Evolutionary conservation across 92 coral and sea anemone genomes (phyloP), one percentile per base, ranked within the genome.

Genomic region (Siderastrea siderea): DNA sequence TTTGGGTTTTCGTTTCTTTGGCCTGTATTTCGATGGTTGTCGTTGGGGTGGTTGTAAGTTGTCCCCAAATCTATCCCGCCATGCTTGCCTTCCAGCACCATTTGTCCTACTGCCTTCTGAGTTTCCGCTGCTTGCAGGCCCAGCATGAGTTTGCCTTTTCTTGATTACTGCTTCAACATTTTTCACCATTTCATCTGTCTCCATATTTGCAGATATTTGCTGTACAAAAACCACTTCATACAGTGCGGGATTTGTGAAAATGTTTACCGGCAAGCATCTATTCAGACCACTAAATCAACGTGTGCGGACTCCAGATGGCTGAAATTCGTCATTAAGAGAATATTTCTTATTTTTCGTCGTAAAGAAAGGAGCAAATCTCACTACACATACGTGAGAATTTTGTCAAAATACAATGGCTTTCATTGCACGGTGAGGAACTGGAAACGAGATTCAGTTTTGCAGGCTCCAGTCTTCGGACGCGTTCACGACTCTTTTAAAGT

Each of bases 111-210:
- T 46, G 58, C 55, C 74, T 61, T n/a, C 64, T 77, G 46, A 47
- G 44, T 47, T 73, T 49, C 78, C 71, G 17, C 67, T 82, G 43
- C 91, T 71, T 54, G 74, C 38, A 17, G 86, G 87, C 11, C 94
- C 93, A 47, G 90, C 77, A 65, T 89, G 94, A 65, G 87, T 84
- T 79, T 94, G 95, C 99, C 99, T 95, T 79, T 97, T 97, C 92
- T 92, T 96, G 87, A 64, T 92, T 14, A 97, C 98, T 16, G 90
- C 98, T 2, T 97, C 98, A 16, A 95, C 78, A 52, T 86, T 83
- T 57, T 91, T 77, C 91, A 26, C 38, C 38, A 90, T 79, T 82
- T 82, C 77, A 3, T 52, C 48, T 16, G 89, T 16, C 66, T 90
- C 86, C 91, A 90, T 92, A 45, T n/a, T 86, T 74, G 43, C 47